Base-by-base conservation (phyloP, 37 sponge, comb jelly and placozoan genomes). In the Cliona cf. orientalis region DNA sequence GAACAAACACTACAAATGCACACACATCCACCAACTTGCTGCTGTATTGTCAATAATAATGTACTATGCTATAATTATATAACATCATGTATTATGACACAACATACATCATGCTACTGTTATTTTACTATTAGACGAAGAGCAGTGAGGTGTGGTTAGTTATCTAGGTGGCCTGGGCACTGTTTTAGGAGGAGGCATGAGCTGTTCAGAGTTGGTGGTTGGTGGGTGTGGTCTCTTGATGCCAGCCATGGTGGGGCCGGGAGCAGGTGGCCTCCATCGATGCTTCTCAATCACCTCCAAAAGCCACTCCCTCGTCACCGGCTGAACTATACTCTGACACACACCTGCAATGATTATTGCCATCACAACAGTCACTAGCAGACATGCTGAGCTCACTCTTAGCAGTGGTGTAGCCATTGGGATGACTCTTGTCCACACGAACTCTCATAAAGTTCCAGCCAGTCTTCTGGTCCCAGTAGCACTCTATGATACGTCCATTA, bases 401-500 rank as follows among this genome's bases (percentile, higher is more conserved):
- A 14, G 95, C 93, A 42, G 99, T 99, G 39, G 70, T 80, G 71
- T 80, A 62, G 31, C 88, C 82, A 70, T 99, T 96, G 1, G 99
- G 99, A 34, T 83, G 87, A 59, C 93, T 86, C 66, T 99, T 99
- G 72, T 99, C 99, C 28, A 90, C 92, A 44, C 99, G 56, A 23
- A 93, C 84, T 61, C 97, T 65, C 57, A 96, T 55, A 55, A 99
- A 90, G 44, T 85, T 87, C 97, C 97, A 96, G 53, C 46, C 80
- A 60, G n/a, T 55, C 11, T 72, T 42, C 14, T 31, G 33, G 60
- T 88, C 90, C 91, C 89, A 96, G 33, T 66, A 73, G 69, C 99
- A 99, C 83, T 99, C 99, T 14, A 99, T 73, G n/a, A 99, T 99
- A 21, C 88, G 88, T 3, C 91, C 80, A 79, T 94, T 83, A 25